These are phyloP conservation scores for Autographa gamma DNA, from an alignment of 2,888 invertebrate species.

Conservation along the genomic window DNA sequence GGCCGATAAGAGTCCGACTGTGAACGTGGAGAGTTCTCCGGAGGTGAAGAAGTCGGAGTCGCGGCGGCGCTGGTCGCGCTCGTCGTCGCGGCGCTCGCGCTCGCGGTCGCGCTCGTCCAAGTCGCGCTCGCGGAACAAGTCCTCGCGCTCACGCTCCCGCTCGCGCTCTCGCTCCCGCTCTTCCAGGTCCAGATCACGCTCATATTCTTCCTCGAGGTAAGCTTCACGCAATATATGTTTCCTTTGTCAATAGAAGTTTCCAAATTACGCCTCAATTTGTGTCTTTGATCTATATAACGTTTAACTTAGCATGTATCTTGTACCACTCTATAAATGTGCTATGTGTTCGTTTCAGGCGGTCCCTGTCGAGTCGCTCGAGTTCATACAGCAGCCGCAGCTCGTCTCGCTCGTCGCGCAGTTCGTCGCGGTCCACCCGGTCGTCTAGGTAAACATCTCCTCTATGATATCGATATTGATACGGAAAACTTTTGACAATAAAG, in stretches of 20 bases:
- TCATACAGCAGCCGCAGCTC: constrained; percentile 89
- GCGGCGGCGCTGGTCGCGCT: constrained; percentile 75
- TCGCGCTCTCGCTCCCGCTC: constrained; percentile 69
- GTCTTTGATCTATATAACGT: neutral
- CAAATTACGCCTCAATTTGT: neutral
- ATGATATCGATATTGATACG: neutral
- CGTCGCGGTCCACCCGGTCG: constrained; percentile 86
- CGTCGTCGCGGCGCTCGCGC: constrained; percentile 74
- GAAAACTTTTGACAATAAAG: constrained; percentile 40
- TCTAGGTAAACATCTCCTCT: constrained; percentile 75
- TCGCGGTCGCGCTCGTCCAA: constrained; percentile 61
- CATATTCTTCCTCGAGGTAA: constrained; percentile 86
- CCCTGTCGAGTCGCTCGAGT: constrained; percentile 82
- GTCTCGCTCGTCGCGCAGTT: constrained; percentile 77
- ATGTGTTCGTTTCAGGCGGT: constrained; percentile 68
- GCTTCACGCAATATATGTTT: constrained; percentile 25
- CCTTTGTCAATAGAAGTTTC: neutral
- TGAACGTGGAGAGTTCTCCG: constrained; percentile 67
- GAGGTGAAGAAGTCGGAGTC: constrained; percentile 67
- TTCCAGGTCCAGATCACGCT: constrained; percentile 79
- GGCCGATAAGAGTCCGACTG: constrained; percentile 64
- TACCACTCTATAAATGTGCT: neutral
- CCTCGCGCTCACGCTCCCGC: constrained; percentile 71
- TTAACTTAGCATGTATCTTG: neutral
- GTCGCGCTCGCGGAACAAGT: constrained; percentile 71